Conservation (phyloP, 2,113 vertebrate species). For the Boleophthalmus pectinirostris region DNA sequence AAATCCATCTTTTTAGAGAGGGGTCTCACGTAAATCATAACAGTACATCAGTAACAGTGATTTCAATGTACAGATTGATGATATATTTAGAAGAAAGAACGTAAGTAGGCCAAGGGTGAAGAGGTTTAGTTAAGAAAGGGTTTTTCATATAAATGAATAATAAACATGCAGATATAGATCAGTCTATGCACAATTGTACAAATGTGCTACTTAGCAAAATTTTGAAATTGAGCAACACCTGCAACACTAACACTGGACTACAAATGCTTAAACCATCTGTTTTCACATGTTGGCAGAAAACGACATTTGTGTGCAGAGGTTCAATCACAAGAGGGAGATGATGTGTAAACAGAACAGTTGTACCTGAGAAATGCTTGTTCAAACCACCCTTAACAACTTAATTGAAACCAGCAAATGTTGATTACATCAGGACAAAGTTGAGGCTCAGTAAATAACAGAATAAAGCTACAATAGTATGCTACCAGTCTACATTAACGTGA, state of each 20-base stretch:
- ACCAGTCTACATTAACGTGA: conserved; percentile 17
- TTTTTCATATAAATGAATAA: conserved; percentile 48
- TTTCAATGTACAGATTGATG: background rate
- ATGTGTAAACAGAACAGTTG: conserved; percentile 70
- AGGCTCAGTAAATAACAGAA: conserved; percentile 45
- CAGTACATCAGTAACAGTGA: background rate
- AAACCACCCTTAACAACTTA: conserved; percentile 34
- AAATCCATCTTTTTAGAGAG: conserved; percentile 27
- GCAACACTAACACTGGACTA: conserved; percentile 51
- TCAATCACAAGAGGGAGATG: conserved; percentile 52
- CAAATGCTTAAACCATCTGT: conserved; percentile 44
- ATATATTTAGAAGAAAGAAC: conserved; percentile 8
- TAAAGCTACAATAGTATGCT: conserved; percentile 33
- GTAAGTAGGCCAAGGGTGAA: background rate
- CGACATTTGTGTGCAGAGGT: conserved; percentile 59
- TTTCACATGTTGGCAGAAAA: conserved; percentile 22
- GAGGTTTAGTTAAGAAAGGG: conserved; percentile 42
- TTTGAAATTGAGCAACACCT: conserved; percentile 36
- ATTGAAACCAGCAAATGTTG: conserved; percentile 10
- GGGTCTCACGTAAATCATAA: conserved; percentile 32
- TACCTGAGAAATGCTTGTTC: conserved; percentile 74
- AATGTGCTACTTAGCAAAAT: conserved; percentile 41
- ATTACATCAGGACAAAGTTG: conserved; percentile 28
- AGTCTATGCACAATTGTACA: conserved; percentile 42
- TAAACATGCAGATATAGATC: conserved; percentile 57